Evolutionary conservation across 2,797 vertebrate genomes (phyloP).

Genomic region (Pagetopsis macropterus): DNA sequence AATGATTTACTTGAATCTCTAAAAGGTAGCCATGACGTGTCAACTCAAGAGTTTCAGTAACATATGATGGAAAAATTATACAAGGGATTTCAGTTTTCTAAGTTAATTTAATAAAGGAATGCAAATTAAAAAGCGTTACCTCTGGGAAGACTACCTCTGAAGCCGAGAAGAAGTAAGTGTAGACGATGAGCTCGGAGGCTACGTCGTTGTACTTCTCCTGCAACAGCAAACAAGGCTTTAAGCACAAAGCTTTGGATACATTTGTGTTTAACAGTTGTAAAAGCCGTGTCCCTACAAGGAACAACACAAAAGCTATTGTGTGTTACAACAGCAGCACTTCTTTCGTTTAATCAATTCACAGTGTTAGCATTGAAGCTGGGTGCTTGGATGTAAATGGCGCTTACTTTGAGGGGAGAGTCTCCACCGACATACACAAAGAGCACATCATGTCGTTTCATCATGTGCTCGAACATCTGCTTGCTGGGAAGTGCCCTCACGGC

Average conservation of each 20-base stretch:
- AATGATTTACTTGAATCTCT: slow-evolving; percentile 6
- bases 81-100: neutral
- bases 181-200: slow-evolving; percentile 96
- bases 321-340: neutral
- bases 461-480: slow-evolving; percentile 95
- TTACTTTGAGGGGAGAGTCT: slow-evolving; percentile 95
- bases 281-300: neutral
- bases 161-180: slow-evolving; percentile 97
- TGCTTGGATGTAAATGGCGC: slow-evolving; percentile 24
- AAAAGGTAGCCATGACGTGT: too few relatives aligned
- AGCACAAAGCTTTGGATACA: slow-evolving; percentile 19
- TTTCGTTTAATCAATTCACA: slow-evolving; percentile 35
- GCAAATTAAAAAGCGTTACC: slow-evolving; percentile 79
- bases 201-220: slow-evolving; percentile 97
- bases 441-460: slow-evolving; percentile 91
- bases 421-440: slow-evolving; percentile 95
- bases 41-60: neutral
- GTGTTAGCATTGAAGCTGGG: slow-evolving; percentile 3
- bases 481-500: slow-evolving; percentile 94
- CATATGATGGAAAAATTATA: neutral
- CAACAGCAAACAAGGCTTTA: slow-evolving; percentile 38
- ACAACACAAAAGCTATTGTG: neutral
- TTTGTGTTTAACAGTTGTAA: neutral
- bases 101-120: slow-evolving; percentile 11
- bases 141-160: slow-evolving; percentile 92